A percentile compares a stretch with the other conserved stretches of the same genome.
Conservation (phyloP, 2,113 vertebrate species). For the Cranoglanis bouderius region DNA sequence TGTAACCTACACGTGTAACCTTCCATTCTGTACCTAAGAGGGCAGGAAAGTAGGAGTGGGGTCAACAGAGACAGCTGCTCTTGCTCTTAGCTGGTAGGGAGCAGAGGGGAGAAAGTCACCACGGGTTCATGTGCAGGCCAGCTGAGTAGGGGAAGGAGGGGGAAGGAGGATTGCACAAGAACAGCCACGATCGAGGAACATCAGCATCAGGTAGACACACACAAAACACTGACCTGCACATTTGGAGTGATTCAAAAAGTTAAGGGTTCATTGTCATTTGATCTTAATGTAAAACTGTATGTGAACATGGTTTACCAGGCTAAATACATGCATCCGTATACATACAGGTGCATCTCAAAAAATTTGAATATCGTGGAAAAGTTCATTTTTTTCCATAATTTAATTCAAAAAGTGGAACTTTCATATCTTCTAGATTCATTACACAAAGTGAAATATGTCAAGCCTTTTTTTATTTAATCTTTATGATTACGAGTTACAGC, state of each 20-base stretch:
- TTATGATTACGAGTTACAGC: no score
- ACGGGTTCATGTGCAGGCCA: conserved; percentile 59
- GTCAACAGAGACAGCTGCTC: conserved; percentile 49
- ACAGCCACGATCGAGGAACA: conserved; percentile 45
- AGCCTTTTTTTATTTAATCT: no score
- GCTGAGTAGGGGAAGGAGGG: conserved; percentile 45
- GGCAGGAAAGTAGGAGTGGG: conserved; percentile 21
- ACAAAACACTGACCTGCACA: neutral
- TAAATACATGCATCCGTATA: neutral
- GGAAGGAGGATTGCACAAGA: conserved; percentile 55
- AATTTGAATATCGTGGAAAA: no score
- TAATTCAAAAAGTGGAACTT: no score
- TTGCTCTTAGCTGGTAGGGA: conserved; percentile 43
- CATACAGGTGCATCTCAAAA: no score
- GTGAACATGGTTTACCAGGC: neutral
- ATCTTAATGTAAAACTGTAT: neutral
- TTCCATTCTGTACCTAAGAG: conserved; percentile 10
- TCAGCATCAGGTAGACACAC: conserved; percentile 36
- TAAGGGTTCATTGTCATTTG: neutral
- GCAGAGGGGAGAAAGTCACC: conserved; percentile 54
- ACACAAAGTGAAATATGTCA: no score
- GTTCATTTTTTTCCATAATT: no score
- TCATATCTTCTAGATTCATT: no score
- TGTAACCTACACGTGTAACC: conserved; percentile 11
- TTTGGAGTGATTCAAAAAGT: neutral